A percentile compares a stretch with the other conserved stretches of the same genome.
phyloP scores from a whole-genome alignment of 2,888 invertebrate species.

The Pogonocherus hispidulus region DNA sequence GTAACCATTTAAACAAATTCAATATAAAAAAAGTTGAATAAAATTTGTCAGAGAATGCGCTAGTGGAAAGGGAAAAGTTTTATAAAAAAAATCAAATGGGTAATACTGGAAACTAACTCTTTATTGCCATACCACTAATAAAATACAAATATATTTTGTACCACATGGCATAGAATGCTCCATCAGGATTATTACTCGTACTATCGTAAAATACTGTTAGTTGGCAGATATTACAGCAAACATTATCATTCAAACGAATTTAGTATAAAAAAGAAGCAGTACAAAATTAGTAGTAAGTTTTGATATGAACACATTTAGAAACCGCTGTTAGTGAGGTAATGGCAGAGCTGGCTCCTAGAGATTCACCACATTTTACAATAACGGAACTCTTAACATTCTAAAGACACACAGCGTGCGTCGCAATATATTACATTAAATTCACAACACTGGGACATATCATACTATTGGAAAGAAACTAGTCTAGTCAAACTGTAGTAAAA shows the following conservation, averaged over 20 bases:
- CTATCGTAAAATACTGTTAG: conserved; percentile 58
- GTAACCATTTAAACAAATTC: too few species aligned
- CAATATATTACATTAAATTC: conserved; percentile 43
- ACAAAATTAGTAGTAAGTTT: conserved; percentile 60
- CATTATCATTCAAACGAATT: conserved; percentile 46
- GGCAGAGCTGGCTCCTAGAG: conserved; percentile 64
- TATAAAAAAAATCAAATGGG: conserved; percentile 12
- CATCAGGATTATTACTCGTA: conserved; percentile 34
- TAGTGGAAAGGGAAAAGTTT: too few species aligned
- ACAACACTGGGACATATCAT: conserved; percentile 46
- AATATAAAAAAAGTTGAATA: too few species aligned
- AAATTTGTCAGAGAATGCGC: too few species aligned
- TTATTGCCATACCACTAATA: conserved; percentile 68
- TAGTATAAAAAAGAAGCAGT: conserved; percentile 60
- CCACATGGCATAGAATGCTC: conserved; percentile 58
- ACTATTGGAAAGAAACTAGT: conserved; percentile 48
- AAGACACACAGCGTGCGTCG: conserved; percentile 41
- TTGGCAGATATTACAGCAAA: conserved; percentile 54
- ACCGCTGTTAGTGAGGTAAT: conserved; percentile 64
- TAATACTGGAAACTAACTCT: conserved; percentile 67
- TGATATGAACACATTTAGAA: conserved; percentile 67
- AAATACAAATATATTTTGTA: conserved; percentile 64
- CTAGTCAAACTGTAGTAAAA: conserved; percentile 49
- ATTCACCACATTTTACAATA: conserved; percentile 63
- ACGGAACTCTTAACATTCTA: conserved; percentile 58